Percentiles rank a stretch among this genome's conserved stretches.
phyloP scores from a whole-genome alignment of 2,888 invertebrate species.

The Hirtodrosophila histrioides region DNA sequence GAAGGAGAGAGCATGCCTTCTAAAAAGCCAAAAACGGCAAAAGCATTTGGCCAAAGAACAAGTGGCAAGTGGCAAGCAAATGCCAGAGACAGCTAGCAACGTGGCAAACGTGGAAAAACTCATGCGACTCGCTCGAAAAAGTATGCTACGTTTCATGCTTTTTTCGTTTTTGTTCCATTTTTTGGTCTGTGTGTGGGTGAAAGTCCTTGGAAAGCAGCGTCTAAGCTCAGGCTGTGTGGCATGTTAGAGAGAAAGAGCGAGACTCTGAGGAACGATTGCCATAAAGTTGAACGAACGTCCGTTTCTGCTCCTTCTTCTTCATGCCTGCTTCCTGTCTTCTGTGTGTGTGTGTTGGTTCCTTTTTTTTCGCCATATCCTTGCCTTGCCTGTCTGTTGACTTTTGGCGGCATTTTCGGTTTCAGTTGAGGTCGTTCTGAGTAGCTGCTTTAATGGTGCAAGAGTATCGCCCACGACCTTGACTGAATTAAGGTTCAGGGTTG shows the following conservation, averaged over 20 bases:
- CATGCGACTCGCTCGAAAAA: slow-evolving; percentile 70
- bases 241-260: background rate
- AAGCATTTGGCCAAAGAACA: slow-evolving; percentile 63
- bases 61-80: slow-evolving; percentile 55
- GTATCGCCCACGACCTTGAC: slow-evolving; percentile 47
- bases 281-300: slow-evolving; percentile 70
- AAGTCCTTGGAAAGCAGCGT: slow-evolving; percentile 69
- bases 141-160: slow-evolving; percentile 65
- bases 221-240: slow-evolving; percentile 56
- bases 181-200: slow-evolving; percentile 51
- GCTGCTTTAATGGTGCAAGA: slow-evolving; percentile 27
- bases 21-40: slow-evolving; percentile 58
- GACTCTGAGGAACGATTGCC: slow-evolving; percentile 18
- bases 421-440: slow-evolving; percentile 30
- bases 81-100: slow-evolving; percentile 48
- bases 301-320: slow-evolving; percentile 18
- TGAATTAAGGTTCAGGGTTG: slow-evolving; percentile 6
- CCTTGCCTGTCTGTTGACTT: slow-evolving; percentile 46
- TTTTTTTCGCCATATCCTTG: slow-evolving; percentile 26
- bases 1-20: slow-evolving; percentile 27
- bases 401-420: slow-evolving; percentile 51
- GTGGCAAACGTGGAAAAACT: slow-evolving; percentile 67
- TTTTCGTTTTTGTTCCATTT: slow-evolving; percentile 39
- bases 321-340: slow-evolving; percentile 29
- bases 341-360: slow-evolving; percentile 6